Conservation (phyloP, 2,113 vertebrate genomes). For the Capra hircus region DNA sequence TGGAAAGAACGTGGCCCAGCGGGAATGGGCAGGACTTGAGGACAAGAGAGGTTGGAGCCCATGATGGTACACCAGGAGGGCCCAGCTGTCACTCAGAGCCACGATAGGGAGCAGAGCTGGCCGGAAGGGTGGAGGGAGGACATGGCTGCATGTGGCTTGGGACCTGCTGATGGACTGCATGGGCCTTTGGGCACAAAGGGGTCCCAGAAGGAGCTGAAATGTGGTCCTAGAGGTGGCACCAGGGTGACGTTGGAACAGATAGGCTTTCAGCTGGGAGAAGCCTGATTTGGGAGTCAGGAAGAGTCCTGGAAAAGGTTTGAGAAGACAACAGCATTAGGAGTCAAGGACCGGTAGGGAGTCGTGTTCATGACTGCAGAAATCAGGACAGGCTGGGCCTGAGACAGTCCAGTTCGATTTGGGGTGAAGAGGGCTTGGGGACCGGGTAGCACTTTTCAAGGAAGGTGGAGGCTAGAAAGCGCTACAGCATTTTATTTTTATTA, state of each 20-base stretch:
- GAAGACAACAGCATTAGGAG: neutral
- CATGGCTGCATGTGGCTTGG: neutral
- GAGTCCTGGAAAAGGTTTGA: neutral
- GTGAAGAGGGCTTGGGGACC: neutral
- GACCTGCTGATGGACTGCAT: neutral
- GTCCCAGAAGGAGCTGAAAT: neutral
- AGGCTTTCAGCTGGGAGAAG: neutral
- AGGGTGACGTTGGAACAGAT: neutral
- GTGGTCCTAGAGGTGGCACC: neutral
- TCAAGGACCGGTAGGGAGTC: neutral
- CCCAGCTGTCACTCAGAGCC: neutral
- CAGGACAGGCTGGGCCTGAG: neutral
- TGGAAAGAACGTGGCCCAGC: neutral
- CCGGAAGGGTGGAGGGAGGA: neutral
- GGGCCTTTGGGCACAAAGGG: neutral
- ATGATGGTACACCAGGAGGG: neutral
- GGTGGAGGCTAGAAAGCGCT: neutral
- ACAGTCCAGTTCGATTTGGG: neutral
- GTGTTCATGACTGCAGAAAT: neutral
- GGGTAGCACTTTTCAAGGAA: neutral
- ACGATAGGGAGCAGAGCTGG: neutral
- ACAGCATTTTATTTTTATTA: neutral
- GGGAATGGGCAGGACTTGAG: neutral
- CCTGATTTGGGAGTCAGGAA: too few species aligned
- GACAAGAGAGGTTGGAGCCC: neutral